phyloP scores from a whole-genome alignment of 2,888 invertebrate species.

The Hydraecia micacea region DNA sequence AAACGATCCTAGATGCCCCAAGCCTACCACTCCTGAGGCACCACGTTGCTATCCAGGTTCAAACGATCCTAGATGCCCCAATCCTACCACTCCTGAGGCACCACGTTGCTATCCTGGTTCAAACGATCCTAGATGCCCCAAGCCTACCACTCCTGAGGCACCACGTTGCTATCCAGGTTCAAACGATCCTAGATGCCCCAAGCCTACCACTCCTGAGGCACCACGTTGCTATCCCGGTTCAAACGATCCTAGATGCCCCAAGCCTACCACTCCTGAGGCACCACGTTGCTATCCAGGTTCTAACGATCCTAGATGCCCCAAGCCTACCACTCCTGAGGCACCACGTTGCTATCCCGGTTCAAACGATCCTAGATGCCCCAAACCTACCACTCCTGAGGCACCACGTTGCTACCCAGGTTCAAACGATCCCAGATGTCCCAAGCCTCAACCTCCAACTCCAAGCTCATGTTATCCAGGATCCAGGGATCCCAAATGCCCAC shows the following conservation, averaged over 20 bases:
- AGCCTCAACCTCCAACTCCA: constrained; percentile 75
- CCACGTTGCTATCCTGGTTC: not conserved
- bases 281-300: constrained; percentile 73
- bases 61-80: too few species aligned
- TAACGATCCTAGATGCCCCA: constrained; percentile 1
- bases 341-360: constrained; percentile 70
- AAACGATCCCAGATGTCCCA: constrained; percentile 75
- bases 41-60: not conserved
- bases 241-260: constrained; percentile 61
- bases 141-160: constrained; percentile 57
- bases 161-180: constrained; percentile 14
- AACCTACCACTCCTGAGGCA: constrained; percentile 71
- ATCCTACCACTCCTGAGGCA: too few species aligned
- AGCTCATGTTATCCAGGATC: constrained; percentile 86
- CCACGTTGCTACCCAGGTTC: constrained; percentile 76
- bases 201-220: constrained; percentile 11
- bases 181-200: not conserved
- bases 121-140: not conserved
- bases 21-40: too few species aligned
- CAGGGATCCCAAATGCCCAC: constrained; percentile 83
- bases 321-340: constrained; percentile 72
- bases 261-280: not conserved
- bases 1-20: too few species aligned
- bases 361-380: constrained; percentile 77
- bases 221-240: constrained; percentile 61